phyloP scores from a whole-genome alignment of 92 coral and sea anemone species.

The Hydrozoanthus gracilis region DNA sequence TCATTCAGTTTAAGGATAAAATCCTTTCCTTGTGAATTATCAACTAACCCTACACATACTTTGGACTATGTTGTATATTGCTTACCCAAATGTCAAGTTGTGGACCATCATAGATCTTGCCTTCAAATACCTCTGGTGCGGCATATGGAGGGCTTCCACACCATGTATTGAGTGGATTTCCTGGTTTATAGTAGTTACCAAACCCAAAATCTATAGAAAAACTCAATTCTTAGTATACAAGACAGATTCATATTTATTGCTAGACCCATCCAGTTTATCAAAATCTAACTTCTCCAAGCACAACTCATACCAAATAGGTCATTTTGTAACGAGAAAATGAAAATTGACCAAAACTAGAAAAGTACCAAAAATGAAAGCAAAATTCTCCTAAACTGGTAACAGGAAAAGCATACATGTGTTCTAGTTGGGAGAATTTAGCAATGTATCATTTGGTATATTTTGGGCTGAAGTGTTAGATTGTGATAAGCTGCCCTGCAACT shows the following conservation, averaged over 20 bases:
- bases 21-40: background rate
- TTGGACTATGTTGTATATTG: background rate
- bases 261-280: background rate
- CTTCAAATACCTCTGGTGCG: conserved; percentile 99
- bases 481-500: too few species aligned
- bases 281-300: too few species aligned
- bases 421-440: too few species aligned
- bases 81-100: conserved; percentile 99
- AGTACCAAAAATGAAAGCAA: too few species aligned
- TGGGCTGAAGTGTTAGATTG: too few species aligned
- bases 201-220: conserved; percentile 90
- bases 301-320: too few species aligned
- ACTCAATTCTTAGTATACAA: background rate
- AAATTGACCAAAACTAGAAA: too few species aligned
- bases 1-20: too few species aligned
- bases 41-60: background rate
- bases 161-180: conserved; percentile 97
- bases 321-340: too few species aligned
- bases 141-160: conserved; percentile 99
- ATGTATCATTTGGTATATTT: too few species aligned
- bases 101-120: conserved; percentile 99
- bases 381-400: too few species aligned
- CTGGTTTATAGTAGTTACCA: conserved; percentile 97
- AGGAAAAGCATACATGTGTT: too few species aligned
- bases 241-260: background rate